Evolutionary conservation across 53 echinoderm and acorn worm species (phyloP).

Genomic region (Henricia sp.): DNA sequence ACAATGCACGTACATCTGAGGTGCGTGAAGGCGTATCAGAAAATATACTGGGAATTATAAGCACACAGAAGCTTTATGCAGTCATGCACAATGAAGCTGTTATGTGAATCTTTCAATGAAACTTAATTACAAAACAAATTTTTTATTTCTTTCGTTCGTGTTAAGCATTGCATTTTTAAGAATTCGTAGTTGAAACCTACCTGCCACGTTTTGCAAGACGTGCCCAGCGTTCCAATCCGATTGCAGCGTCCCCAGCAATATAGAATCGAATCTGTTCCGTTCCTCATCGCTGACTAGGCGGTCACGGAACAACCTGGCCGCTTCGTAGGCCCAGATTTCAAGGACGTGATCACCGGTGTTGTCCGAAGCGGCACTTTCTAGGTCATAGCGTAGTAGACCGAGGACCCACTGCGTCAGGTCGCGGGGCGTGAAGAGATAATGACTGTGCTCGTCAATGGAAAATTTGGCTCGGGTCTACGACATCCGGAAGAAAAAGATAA

Average conservation of each 20-base stretch:
- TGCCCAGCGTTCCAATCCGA: conserved; percentile 98
- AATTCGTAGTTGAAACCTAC: conserved; percentile 46
- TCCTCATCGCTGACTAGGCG: conserved; percentile 88
- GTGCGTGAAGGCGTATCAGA: too few species aligned
- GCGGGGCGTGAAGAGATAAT: conserved; percentile 98
- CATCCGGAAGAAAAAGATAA: neutral
- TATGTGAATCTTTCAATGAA: too few species aligned
- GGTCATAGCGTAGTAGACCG: conserved; percentile 94
- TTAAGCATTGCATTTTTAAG: too few species aligned
- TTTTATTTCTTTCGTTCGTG: too few species aligned
- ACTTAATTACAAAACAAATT: too few species aligned
- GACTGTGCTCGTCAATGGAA: conserved; percentile 96
- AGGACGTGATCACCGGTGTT: conserved; percentile 85
- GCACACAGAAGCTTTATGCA: too few species aligned
- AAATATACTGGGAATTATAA: too few species aligned
- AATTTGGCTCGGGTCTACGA: conserved; percentile 84
- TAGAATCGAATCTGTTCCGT: conserved; percentile 82
- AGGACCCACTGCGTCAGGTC: conserved; percentile 98
- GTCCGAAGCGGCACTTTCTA: conserved; percentile 76
- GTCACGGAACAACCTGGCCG: conserved; percentile 86
- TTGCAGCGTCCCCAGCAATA: conserved; percentile 84
- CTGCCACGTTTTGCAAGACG: conserved; percentile 78
- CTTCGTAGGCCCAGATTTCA: conserved; percentile 98
- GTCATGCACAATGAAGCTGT: too few species aligned
- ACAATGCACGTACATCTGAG: too few species aligned